A percentile compares a stretch with the other conserved stretches of the same genome.
phyloP scores from a whole-genome alignment of 2,888 invertebrate species.

The Argyresthia albistria region DNA sequence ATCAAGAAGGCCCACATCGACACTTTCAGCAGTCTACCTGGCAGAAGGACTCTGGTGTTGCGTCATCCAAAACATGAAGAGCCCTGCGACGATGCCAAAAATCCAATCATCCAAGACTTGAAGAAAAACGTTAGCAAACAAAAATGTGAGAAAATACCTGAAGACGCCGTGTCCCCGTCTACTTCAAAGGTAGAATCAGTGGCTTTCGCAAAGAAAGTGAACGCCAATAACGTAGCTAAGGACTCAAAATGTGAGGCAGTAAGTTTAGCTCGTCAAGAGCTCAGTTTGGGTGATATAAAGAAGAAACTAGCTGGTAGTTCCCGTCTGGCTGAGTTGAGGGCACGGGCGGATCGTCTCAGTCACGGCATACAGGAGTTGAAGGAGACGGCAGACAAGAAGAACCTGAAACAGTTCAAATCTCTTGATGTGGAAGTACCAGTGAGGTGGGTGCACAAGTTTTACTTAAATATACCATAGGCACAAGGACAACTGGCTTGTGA shows the following conservation, averaged over 20 bases:
- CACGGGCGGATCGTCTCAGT: conserved; percentile 76
- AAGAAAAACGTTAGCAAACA: conserved; percentile 6
- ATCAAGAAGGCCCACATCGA: conserved; percentile 59
- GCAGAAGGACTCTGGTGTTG: neutral
- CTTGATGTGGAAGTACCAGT: conserved; percentile 83
- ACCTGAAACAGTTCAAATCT: conserved; percentile 78
- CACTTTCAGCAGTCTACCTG: conserved; percentile 22
- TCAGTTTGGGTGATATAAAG: conserved; percentile 79
- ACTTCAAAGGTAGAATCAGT: conserved; percentile 10
- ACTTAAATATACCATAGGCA: no score
- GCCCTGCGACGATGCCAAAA: conserved; percentile 9
- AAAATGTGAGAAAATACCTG: conserved; percentile 10
- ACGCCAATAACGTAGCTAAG: conserved; percentile 33
- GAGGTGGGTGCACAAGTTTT: conserved; percentile 62
- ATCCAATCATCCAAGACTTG: neutral
- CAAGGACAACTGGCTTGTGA: neutral
- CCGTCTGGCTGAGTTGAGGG: conserved; percentile 79
- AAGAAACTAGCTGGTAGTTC: conserved; percentile 77
- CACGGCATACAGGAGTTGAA: conserved; percentile 76
- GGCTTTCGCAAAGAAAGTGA: conserved; percentile 44
- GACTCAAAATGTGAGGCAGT: conserved; percentile 43
- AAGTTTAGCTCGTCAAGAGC: conserved; percentile 68
- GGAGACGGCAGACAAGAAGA: conserved; percentile 52
- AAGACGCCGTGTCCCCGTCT: conserved; percentile 7
- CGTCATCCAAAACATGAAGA: conserved; percentile 23